These are phyloP conservation scores for Siderastrea radians DNA, from an alignment of 92 coral and sea anemone genomes.

Conservation along the genomic window DNA sequence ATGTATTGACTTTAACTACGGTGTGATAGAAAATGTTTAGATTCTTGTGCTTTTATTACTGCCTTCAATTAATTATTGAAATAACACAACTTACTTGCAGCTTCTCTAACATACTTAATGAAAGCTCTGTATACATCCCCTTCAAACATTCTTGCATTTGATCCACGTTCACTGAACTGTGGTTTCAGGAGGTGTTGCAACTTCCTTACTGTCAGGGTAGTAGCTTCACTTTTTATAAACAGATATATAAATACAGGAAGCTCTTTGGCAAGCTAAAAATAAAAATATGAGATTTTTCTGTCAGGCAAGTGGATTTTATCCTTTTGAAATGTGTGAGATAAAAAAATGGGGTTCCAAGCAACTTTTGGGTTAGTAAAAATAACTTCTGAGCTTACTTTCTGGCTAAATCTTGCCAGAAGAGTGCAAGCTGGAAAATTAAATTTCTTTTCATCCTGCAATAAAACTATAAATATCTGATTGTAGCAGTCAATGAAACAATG, in stretches of 20 bases:
- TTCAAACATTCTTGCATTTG: slow-evolving; percentile 59
- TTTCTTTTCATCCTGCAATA: too few species aligned
- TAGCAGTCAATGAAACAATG: background rate
- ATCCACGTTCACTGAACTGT: slow-evolving; percentile 52
- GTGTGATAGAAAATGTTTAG: background rate
- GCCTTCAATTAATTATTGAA: background rate
- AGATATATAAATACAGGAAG: slow-evolving; percentile 49
- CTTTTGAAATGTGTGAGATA: too few species aligned
- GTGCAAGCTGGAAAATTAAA: too few species aligned
- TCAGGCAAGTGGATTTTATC: too few species aligned
- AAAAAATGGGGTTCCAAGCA: too few species aligned
- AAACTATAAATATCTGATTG: background rate
- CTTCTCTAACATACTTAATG: slow-evolving; percentile 52
- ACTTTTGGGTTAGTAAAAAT: too few species aligned
- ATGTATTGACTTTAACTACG: background rate
- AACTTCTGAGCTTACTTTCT: too few species aligned
- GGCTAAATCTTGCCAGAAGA: too few species aligned
- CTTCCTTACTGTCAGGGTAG: slow-evolving; percentile 45
- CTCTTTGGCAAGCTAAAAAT: slow-evolving; percentile 33
- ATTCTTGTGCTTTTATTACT: slow-evolving; percentile 10
- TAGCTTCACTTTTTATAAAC: slow-evolving; percentile 43
- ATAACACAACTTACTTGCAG: slow-evolving; percentile 52
- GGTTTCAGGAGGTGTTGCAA: slow-evolving; percentile 52
- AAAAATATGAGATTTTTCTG: too few species aligned
- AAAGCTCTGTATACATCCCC: slow-evolving; percentile 56